Base-by-base conservation (phyloP, 2,113 vertebrate species). In the Gopherus evgoodei region DNA sequence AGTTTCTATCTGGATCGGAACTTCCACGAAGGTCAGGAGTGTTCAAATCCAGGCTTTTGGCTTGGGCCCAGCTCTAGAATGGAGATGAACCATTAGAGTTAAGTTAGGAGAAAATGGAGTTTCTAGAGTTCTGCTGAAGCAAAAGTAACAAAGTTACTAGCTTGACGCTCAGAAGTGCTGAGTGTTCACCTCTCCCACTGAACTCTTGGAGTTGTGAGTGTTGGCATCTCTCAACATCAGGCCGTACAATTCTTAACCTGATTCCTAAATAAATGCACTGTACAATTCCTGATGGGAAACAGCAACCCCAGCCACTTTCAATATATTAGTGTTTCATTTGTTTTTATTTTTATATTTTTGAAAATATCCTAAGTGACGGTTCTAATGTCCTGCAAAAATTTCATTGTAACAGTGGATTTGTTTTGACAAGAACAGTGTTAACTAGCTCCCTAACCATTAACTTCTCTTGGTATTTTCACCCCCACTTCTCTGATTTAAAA, bases 231-330 rank as follows among this genome's bases (percentile, higher is more conserved):
- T 82, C 50, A 50, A 91, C 88, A 89, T 96, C 89, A 91, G 87
- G 90, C 95, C 82, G 88, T 42, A 1, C 24, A 85, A 38, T 38
- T 84, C 59, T 93, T 84, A 86, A 59, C 87, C 92, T 90, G 79
- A 38, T 50, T 90, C 22, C 76, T 59, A 31, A 72, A 57, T 3
- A 31, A 72, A 57, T 3, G 47, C 38, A 38, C 88, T 79, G 49
- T 80, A 96, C 96, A 96, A 94, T 85, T 47, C 80, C 75, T 87
- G 82, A 94, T 89, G 94, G 91, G 96, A 96, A 95, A 88, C 84
- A 97, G 89, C 94, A 91, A 91, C 76, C 14, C 84, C 95, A 95
- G 81, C 92, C 96, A 95, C 90, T 93, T 97, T 90, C 65, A 96
- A 94, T 96, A 97, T 88, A 81, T 27, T 31, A 76, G 47, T 38